phyloP scores from a whole-genome alignment of 2,797 vertebrate genomes.

The Sphaeramia orbicularis region DNA sequence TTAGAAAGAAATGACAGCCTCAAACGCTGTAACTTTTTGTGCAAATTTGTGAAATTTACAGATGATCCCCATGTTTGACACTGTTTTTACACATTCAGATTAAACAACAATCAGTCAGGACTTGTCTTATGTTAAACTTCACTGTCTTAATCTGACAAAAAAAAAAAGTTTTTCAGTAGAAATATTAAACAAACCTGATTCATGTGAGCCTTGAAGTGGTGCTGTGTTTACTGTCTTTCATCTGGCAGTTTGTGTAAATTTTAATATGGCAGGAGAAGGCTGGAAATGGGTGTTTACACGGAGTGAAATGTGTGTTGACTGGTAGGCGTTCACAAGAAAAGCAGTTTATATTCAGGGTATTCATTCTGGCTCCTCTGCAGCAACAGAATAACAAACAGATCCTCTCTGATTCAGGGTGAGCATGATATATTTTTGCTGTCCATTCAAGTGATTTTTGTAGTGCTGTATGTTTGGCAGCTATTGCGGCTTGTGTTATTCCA shows the following conservation, averaged over 20 bases:
- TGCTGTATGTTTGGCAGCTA: constrained; percentile 17
- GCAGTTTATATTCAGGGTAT: constrained; percentile 42
- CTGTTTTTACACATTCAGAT: constrained; percentile 1
- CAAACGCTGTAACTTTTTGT: constrained; percentile 4
- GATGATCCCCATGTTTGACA: background rate
- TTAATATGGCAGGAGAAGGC: constrained; percentile 18
- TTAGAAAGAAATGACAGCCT: constrained; percentile 8
- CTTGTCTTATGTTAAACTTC: constrained; percentile 5
- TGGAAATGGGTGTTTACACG: constrained; percentile 35
- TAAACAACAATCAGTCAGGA: background rate
- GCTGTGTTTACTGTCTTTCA: constrained; percentile 14
- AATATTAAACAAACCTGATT: background rate
- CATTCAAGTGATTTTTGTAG: constrained; percentile 26
- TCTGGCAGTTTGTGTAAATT: constrained; percentile 22
- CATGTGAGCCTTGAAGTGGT: constrained; percentile 4
- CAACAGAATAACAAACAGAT: constrained; percentile 49
- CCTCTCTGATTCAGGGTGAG: constrained; percentile 19
- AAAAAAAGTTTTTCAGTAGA: constrained; percentile 1
- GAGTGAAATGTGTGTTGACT: constrained; percentile 29
- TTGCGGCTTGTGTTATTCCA: constrained; percentile 42
- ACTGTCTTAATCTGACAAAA: background rate
- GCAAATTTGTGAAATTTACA: constrained; percentile 14
- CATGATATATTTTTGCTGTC: constrained; percentile 18
- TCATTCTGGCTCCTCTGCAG: constrained; percentile 42
- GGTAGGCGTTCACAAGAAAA: constrained; percentile 44